Percentiles rank a stretch among this genome's conserved stretches.
phyloP scores from a whole-genome alignment of 2,797 vertebrate genomes.

The Pelodytes ibericus region DNA sequence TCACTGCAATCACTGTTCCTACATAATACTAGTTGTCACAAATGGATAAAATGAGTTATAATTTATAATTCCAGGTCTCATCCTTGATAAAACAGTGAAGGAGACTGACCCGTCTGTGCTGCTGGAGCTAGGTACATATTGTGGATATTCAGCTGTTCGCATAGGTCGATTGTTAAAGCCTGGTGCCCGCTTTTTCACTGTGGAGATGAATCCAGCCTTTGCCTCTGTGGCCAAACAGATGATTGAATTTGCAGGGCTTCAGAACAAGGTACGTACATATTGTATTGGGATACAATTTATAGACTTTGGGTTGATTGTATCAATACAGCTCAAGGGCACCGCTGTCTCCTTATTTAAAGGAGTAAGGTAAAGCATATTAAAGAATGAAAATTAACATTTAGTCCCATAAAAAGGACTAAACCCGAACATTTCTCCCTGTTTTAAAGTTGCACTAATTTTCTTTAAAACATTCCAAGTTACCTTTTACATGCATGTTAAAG shows the following conservation, averaged over 20 bases:
- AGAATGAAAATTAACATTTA: too few species aligned
- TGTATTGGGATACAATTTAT: neutral
- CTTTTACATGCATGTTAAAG: too few species aligned
- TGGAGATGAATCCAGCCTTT: conserved; percentile 81
- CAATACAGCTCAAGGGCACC: too few species aligned
- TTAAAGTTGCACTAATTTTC: too few species aligned
- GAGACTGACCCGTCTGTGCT: conserved; percentile 61
- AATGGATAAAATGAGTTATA: neutral
- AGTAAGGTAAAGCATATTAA: too few species aligned
- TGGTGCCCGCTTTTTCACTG: conserved; percentile 73
- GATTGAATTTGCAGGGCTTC: conserved; percentile 83
- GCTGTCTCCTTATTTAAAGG: too few species aligned
- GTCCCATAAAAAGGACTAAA: too few species aligned
- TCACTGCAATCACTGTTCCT: too few species aligned
- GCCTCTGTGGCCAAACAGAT: conserved; percentile 81
- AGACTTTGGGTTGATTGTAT: neutral
- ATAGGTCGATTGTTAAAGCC: conserved; percentile 82
- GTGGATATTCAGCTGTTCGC: conserved; percentile 86
- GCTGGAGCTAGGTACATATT: conserved; percentile 83
- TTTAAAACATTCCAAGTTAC: too few species aligned
- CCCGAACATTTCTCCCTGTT: too few species aligned
- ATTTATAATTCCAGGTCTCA: conserved; percentile 71
- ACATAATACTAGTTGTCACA: too few species aligned
- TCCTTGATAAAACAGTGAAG: conserved; percentile 80
- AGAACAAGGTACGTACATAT: conserved; percentile 76